Evolutionary conservation across 1,140 invertebrate genomes (phyloP).

Genomic region (Rhopalosiphum padi): DNA sequence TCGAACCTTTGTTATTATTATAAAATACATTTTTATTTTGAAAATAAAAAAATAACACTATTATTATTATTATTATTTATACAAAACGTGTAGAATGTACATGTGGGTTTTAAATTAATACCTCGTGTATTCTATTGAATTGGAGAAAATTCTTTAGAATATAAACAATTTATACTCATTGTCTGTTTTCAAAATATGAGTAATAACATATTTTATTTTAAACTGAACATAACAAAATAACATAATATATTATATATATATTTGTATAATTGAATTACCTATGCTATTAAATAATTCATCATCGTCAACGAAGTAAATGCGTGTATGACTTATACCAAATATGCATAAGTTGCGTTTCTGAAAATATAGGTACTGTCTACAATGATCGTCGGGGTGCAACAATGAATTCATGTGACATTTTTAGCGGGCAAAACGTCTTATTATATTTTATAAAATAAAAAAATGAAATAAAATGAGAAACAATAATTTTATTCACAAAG

Average conservation of each 20-base stretch:
- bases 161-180: neutral
- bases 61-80: too few species aligned
- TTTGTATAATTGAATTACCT: neutral
- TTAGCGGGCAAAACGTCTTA: neutral
- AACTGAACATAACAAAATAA: neutral
- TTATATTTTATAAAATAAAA: neutral
- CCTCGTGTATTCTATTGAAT: neutral
- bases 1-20: neutral
- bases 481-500: neutral
- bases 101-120: neutral
- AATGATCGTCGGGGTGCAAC: neutral
- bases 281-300: neutral
- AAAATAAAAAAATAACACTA: neutral
- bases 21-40: neutral
- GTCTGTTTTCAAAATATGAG: neutral
- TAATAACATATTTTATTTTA: neutral
- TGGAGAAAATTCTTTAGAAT: neutral
- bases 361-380: neutral
- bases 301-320: neutral
- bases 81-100: neutral
- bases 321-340: neutral
- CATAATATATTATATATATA: neutral
- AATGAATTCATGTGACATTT: neutral
- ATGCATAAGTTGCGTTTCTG: neutral
- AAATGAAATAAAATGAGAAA: neutral